phyloP scores from a whole-genome alignment of 1,140 invertebrate species.

The Hermatobates lingyangjiaoensis region DNA sequence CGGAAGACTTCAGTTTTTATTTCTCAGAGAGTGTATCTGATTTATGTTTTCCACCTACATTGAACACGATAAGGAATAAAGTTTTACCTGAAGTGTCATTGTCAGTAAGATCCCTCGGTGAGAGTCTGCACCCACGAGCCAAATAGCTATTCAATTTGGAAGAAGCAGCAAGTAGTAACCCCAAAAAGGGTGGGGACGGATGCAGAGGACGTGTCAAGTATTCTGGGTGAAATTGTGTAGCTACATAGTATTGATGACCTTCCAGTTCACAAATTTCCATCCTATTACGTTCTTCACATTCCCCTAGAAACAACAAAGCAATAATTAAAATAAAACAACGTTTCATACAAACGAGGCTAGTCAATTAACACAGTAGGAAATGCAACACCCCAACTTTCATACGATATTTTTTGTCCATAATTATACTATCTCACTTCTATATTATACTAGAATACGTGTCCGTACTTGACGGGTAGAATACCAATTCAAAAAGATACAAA shows the following conservation, averaged over 20 bases:
- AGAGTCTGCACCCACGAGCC: slow-evolving; percentile 44
- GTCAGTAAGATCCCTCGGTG: slow-evolving; percentile 43
- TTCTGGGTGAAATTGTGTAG: slow-evolving; percentile 94
- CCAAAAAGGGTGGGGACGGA: slow-evolving; percentile 89
- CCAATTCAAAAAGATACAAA: too few relatives aligned
- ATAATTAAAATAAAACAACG: neutral
- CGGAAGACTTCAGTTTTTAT: too few relatives aligned
- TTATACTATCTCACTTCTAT: neutral
- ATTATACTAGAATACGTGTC: too few relatives aligned
- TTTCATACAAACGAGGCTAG: neutral
- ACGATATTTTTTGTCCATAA: too few relatives aligned
- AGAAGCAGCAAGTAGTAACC: slow-evolving; percentile 72
- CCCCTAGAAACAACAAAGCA: slow-evolving; percentile 26
- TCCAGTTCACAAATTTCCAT: slow-evolving; percentile 73
- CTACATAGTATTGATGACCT: slow-evolving; percentile 78
- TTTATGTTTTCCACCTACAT: too few relatives aligned
- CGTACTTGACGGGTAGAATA: too few relatives aligned
- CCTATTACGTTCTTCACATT: slow-evolving; percentile 42
- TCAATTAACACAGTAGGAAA: too few relatives aligned
- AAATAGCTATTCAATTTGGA: slow-evolving; percentile 52
- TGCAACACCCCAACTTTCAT: too few relatives aligned
- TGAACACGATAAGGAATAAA: too few relatives aligned
- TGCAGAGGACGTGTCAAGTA: slow-evolving; percentile 84
- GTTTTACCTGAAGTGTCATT: slow-evolving; percentile 45
- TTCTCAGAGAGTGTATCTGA: too few relatives aligned